Evolutionary conservation across 2,797 vertebrate genomes (phyloP), one percentile per base, ranked within the genome.

Genomic region (Apodemus agrarius): DNA sequence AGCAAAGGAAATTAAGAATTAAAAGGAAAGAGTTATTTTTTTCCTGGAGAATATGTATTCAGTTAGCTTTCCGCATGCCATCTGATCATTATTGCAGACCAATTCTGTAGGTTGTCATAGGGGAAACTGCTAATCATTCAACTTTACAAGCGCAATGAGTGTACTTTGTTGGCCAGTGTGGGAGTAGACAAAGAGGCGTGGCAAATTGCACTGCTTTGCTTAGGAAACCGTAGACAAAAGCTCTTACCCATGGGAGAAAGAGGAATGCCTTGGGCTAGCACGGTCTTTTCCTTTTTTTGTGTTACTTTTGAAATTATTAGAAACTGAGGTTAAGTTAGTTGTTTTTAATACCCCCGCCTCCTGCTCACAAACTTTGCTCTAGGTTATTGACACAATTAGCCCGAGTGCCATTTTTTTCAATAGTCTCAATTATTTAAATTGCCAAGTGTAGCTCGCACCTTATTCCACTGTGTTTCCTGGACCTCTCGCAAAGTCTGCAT

Each of bases 81-180:
- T 29, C 26, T 88, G 76, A 93, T 54, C 40, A 86, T 87, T 86
- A 96, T 12, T 1, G 49, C 9, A 86, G 43, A 86, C 43, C 96
- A 96, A 90, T 85, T 40, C 46, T 72, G 3, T 90, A 76, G 87
- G 52, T 95, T 94, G 75, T 95, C 29, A 89, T 93, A 82, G 89
- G 54, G 46, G 2, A 21, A 76, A 65, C 93, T 40, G 37, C 49
- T 83, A 96, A 90, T 76, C 88, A 93, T 0, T 91, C 57, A 69
- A 72, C 54, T 90, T 69, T 74, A 46, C 31, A 61, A 40, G 9
- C 10, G 22, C 49, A 82, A n/a, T 19, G 16, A 59, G 7, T 80
- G 54, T 65, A 29, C 76, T 75, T 96, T 82, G 54, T 90, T 61
- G 74, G 46, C 76, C 59, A 79, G 2, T 26, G 49, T 63, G n/a